Evolutionary conservation across 2,113 vertebrate species (phyloP).

Genomic region (Colistium nudipinnis): DNA sequence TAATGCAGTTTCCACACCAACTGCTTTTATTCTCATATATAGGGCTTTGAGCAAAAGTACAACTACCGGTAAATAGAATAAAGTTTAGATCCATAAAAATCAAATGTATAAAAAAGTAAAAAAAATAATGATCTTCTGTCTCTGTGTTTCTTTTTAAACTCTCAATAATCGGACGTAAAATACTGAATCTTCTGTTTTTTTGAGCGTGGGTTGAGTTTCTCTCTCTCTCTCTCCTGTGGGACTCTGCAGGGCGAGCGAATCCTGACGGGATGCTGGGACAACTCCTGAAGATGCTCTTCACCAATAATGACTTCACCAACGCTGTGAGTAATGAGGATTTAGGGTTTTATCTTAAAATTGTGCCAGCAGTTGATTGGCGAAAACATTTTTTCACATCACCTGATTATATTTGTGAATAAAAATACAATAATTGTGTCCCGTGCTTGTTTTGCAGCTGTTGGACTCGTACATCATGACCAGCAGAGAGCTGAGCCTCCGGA

Average conservation of each 20-base stretch:
- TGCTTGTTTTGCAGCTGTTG: conserved; percentile 82
- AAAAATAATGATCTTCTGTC: too few relatives aligned
- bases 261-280: conserved; percentile 95
- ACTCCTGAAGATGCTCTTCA: conserved; percentile 92
- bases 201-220: neutral
- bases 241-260: conserved; percentile 87
- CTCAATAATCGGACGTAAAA: too few relatives aligned
- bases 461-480: conserved; percentile 96
- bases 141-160: neutral
- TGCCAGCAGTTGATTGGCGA: too few relatives aligned
- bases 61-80: too few relatives aligned
- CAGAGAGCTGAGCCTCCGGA: conserved; percentile 89
- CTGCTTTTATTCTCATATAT: too few relatives aligned
- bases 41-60: too few relatives aligned
- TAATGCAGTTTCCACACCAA: too few relatives aligned
- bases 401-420: too few relatives aligned
- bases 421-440: neutral
- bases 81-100: too few relatives aligned
- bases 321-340: conserved; percentile 87
- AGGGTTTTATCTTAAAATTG: too few relatives aligned
- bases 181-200: neutral
- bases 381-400: too few relatives aligned
- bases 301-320: conserved; percentile 96
- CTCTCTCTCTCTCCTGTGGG: neutral
- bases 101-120: too few relatives aligned